Base-by-base conservation (phyloP, 2,888 invertebrate genomes). In the Dynastes maya region DNA sequence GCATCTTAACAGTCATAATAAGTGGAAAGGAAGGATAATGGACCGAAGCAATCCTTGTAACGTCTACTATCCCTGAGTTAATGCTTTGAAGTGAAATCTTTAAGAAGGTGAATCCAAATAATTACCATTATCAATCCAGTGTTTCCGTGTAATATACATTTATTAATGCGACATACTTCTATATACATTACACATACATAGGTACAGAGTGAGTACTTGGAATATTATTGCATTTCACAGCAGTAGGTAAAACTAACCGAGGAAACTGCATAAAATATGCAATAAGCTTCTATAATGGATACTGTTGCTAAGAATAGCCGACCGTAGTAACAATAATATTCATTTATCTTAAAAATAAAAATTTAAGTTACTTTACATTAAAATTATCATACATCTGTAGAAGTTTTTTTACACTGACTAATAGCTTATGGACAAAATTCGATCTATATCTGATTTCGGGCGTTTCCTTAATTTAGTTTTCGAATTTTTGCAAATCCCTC, bases 141-240 rank as follows among this genome's bases (percentile, higher is more conserved):
- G 37, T 45, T 49, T n/a, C 22, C 40, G 61, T 65, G 40, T n/a
- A 67, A 67, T 49, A 55, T 55, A 40, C 45, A 64, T 76, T 76
- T 74, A 74, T 58, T 55, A 29, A 53, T 58, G 8, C 32, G 8
- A 29, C 58, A 61, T 8, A 40, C 37, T 37, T 55, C 27, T 61
- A 61, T 22, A 53, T 74, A 68, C 16, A 68, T 68, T 53, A 68
- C 53, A 16, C 16, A 16, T 16, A 68, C 6, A 49, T 4, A 68
- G 45, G 8, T 11, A 11, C 11, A 45, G 11, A 45, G 0, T 45
- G 8, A 45, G 2, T 68, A 51, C 68, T 32, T 27, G 68, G 45
- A 32, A 64, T 78, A 82, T 86, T 86, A 86, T 86, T 86, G 86
- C 84, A 83, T 81, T 80, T 81, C 86, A 86, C 86, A 86, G 86